Evolutionary conservation across 2,888 invertebrate genomes (phyloP).

Genomic region (Meandrusa payeni): DNA sequence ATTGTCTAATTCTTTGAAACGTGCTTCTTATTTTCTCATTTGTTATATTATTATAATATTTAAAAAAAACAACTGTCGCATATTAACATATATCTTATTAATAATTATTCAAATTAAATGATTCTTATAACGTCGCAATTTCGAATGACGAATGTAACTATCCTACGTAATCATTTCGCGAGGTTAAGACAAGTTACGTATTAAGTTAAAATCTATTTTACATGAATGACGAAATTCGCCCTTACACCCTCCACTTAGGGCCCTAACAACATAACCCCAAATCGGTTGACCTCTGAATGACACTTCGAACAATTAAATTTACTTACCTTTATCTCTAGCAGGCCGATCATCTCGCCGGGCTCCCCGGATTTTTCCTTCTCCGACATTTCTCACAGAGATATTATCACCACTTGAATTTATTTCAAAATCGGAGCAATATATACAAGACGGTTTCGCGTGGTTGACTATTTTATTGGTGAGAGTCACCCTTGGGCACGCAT

Average conservation of each 20-base stretch:
- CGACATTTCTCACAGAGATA: constrained; percentile 41
- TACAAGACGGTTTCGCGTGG: constrained; percentile 19
- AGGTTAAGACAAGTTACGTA: constrained; percentile 6
- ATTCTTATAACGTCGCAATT: neutral
- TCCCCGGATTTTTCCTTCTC: constrained; percentile 44
- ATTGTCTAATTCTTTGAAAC: no score
- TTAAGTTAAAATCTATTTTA: neutral
- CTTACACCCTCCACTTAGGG: constrained; percentile 28
- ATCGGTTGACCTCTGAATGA: constrained; percentile 51
- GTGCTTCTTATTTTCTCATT: no score
- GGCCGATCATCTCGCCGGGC: constrained; percentile 57
- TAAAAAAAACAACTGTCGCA: no score
- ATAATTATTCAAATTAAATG: no score
- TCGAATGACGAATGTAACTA: no score
- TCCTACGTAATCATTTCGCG: neutral
- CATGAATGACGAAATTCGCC: constrained; percentile 29
- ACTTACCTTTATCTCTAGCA: constrained; percentile 69
- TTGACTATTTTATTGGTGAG: constrained; percentile 13
- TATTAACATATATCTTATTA: no score
- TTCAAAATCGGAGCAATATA: constrained; percentile 23
- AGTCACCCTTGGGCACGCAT: constrained; percentile 19
- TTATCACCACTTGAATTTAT: constrained; percentile 6
- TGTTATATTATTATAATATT: no score
- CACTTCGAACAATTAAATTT: constrained; percentile 34
- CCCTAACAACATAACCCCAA: constrained; percentile 26